A percentile compares a stretch with the other conserved stretches of the same genome.
Evolutionary conservation across 2,113 vertebrate genomes (phyloP).

Genomic region (Regulus satrapa): DNA sequence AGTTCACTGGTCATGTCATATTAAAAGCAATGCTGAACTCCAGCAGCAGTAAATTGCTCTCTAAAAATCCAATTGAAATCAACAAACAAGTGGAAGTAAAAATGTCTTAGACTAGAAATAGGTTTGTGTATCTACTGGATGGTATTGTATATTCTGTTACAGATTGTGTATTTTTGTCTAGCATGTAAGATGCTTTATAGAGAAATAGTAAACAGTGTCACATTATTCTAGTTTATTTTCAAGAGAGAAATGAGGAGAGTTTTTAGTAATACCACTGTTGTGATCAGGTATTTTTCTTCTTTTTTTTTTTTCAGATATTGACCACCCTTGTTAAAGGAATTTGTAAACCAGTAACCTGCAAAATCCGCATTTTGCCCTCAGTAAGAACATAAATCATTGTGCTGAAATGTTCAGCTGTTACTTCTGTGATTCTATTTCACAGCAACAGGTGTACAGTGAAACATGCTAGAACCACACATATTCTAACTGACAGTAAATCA

Average conservation of each 20-base stretch:
- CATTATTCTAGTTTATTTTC: not conserved
- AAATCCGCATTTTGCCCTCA: conserved; percentile 91
- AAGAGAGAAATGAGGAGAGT: not conserved
- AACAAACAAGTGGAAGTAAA: not conserved
- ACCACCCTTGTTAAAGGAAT: conserved; percentile 85
- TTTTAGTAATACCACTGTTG: not conserved
- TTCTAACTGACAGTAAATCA: too few species aligned
- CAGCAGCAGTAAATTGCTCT: not conserved
- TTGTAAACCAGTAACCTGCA: conserved; percentile 89
- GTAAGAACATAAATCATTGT: conserved; percentile 69
- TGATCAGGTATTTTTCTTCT: not conserved
- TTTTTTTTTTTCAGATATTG: conserved; percentile 79
- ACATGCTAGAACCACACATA: too few species aligned
- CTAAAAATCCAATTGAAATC: not conserved
- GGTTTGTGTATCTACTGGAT: not conserved
- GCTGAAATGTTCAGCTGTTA: not conserved
- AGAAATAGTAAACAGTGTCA: not conserved
- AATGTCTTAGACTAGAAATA: not conserved
- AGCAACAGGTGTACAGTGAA: too few species aligned
- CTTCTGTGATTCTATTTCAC: too few species aligned
- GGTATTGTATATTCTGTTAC: not conserved
- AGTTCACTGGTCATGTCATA: not conserved
- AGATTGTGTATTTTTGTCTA: not conserved
- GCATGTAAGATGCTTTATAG: not conserved
- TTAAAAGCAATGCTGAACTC: not conserved